Percentiles rank a stretch among this genome's conserved stretches.
These are phyloP conservation scores for Montipora efflorescens DNA, from an alignment of 64 coral and sea anemone genomes.

Conservation along the genomic window DNA sequence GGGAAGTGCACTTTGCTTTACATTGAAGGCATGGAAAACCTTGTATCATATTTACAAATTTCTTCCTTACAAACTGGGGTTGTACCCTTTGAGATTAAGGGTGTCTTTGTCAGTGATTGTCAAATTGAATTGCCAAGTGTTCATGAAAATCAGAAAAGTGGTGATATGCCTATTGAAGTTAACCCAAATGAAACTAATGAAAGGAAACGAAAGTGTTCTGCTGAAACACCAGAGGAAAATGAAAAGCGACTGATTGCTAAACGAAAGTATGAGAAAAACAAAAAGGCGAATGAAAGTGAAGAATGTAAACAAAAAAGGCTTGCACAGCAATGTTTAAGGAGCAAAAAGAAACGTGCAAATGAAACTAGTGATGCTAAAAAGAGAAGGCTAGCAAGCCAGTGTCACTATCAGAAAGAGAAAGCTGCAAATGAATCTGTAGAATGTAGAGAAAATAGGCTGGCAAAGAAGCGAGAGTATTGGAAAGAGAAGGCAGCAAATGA, in stretches of 20 bases:
- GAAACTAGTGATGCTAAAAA: neutral
- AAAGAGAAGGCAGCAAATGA: neutral
- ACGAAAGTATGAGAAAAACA: neutral
- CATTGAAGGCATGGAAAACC: slow-evolving; percentile 22
- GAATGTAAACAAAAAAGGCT: neutral
- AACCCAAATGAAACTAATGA: neutral
- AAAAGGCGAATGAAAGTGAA: neutral
- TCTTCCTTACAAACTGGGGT: neutral
- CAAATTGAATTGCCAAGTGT: neutral
- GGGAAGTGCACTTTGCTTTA: neutral
- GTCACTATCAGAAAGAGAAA: neutral
- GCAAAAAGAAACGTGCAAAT: neutral
- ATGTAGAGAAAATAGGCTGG: neutral
- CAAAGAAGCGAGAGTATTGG: neutral
- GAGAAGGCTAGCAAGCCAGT: neutral
- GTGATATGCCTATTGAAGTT: neutral
- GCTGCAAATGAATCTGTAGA: neutral
- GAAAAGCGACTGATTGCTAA: neutral
- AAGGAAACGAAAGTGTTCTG: neutral
- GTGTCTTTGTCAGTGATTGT: neutral
- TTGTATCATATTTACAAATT: slow-evolving; percentile 16
- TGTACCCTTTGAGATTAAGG: slow-evolving; percentile 13
- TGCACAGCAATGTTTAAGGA: neutral
- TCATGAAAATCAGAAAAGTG: neutral
- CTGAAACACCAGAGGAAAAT: neutral